phyloP scores from a whole-genome alignment of 2,797 vertebrate species.

The Saxicola maurus region DNA sequence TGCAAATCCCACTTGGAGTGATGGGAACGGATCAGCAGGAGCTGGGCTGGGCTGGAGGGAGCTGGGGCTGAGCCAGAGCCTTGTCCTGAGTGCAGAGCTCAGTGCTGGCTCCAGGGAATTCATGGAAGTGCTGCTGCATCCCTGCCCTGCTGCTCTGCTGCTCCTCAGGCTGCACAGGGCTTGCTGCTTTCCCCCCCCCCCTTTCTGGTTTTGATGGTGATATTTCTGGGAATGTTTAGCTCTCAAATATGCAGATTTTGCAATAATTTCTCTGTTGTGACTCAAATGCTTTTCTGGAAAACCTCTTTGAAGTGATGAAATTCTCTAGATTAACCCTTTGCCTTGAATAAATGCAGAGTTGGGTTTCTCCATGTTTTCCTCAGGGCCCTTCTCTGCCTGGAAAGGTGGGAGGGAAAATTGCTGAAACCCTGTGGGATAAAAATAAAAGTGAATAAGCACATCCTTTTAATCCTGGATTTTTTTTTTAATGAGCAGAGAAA shows the following conservation, averaged over 20 bases:
- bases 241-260: conserved; percentile 33
- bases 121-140: background rate
- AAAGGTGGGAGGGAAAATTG: background rate
- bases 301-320: background rate
- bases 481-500: background rate
- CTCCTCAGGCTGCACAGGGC: background rate
- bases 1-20: background rate
- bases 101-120: background rate
- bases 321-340: background rate
- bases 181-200: background rate
- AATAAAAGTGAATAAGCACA: background rate
- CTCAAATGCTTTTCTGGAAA: background rate
- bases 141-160: background rate
- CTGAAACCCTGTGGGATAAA: background rate
- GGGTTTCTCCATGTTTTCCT: background rate
- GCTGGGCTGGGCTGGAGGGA: background rate
- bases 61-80: background rate
- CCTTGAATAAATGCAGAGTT: background rate
- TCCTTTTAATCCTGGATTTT: background rate
- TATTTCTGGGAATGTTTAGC: conserved; percentile 38
- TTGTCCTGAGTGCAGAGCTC: background rate
- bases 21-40: background rate
- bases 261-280: conserved; percentile 9
- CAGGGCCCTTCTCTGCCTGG: background rate
- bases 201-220: background rate